phyloP scores from a whole-genome alignment of 2,888 invertebrate genomes.

The Amphipoea lucens region DNA sequence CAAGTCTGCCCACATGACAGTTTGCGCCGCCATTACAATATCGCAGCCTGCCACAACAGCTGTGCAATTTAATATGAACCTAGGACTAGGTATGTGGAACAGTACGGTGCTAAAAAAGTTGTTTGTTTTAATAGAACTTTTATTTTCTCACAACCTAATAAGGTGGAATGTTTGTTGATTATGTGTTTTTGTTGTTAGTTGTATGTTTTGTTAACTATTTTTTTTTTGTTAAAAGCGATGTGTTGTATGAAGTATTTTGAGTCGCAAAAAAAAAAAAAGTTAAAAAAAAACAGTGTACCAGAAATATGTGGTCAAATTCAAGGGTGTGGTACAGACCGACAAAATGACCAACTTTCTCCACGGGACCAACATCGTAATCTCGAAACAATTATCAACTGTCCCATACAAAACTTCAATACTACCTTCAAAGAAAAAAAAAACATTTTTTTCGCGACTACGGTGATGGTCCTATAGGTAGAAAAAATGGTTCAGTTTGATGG shows the following conservation, averaged over 20 bases:
- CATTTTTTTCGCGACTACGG: not conserved
- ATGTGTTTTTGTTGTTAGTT: not conserved
- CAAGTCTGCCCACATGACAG: constrained; percentile 42
- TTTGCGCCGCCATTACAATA: constrained; percentile 48
- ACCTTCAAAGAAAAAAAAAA: not conserved
- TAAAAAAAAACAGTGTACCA: too few relatives aligned
- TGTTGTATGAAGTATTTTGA: not conserved
- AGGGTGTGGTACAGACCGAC: too few relatives aligned
- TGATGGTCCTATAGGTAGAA: not conserved
- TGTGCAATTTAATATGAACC: constrained; percentile 52
- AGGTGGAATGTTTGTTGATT: not conserved
- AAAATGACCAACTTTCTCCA: not conserved
- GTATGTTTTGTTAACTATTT: not conserved
- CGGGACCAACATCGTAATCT: not conserved
- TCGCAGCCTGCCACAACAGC: constrained; percentile 50
- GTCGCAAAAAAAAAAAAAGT: not conserved
- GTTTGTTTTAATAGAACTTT: constrained; percentile 21
- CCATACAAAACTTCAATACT: not conserved
- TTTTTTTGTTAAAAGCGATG: not conserved
- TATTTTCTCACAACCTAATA: constrained; percentile 5
- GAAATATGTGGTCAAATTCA: too few relatives aligned
- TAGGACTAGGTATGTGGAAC: constrained; percentile 21
- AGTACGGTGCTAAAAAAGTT: constrained; percentile 16
- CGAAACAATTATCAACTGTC: not conserved
- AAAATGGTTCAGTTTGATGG: not conserved